Evolutionary conservation across 2,888 invertebrate species (phyloP).

Genomic region (Lasioglossum figueresi): DNA sequence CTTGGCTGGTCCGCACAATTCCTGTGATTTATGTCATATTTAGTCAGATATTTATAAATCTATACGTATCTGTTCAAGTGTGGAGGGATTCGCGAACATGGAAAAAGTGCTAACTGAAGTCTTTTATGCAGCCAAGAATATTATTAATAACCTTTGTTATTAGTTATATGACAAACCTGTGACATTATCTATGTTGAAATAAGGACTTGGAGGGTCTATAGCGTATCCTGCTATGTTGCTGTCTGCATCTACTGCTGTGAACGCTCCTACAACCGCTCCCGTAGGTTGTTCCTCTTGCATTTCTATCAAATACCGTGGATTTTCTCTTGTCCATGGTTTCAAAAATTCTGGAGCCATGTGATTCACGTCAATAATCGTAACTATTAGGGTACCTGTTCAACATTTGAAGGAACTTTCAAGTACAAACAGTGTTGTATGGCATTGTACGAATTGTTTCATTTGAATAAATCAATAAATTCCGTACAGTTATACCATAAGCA

Average conservation of each 20-base stretch:
- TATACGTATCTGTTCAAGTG: neutral
- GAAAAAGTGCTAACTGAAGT: neutral
- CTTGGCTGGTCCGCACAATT: slow-evolving; percentile 90
- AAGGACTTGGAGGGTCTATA: slow-evolving; percentile 89
- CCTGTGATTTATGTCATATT: slow-evolving; percentile 84
- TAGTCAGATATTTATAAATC: neutral
- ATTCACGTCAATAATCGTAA: slow-evolving; percentile 87
- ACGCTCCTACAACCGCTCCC: slow-evolving; percentile 91
- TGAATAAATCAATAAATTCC: too few relatives aligned
- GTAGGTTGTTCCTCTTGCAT: slow-evolving; percentile 93
- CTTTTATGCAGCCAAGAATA: neutral
- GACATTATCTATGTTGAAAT: slow-evolving; percentile 92
- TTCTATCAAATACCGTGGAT: slow-evolving; percentile 87
- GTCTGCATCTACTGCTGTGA: slow-evolving; percentile 92
- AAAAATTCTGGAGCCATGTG: slow-evolving; percentile 87
- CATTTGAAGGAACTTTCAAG: slow-evolving; percentile 12
- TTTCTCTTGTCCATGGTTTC: slow-evolving; percentile 89
- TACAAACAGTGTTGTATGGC: neutral
- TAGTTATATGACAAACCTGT: slow-evolving; percentile 86
- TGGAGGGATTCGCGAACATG: neutral
- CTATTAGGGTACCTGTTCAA: slow-evolving; percentile 86
- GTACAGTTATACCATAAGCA: too few relatives aligned
- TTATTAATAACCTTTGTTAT: neutral
- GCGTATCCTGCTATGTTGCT: slow-evolving; percentile 92
- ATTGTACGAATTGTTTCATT: neutral